Percentiles rank a stretch among this genome's conserved stretches.
These are phyloP conservation scores for Stomatorhinus walkeri DNA, from an alignment of 2,797 vertebrate genomes.

Conservation along the genomic window DNA sequence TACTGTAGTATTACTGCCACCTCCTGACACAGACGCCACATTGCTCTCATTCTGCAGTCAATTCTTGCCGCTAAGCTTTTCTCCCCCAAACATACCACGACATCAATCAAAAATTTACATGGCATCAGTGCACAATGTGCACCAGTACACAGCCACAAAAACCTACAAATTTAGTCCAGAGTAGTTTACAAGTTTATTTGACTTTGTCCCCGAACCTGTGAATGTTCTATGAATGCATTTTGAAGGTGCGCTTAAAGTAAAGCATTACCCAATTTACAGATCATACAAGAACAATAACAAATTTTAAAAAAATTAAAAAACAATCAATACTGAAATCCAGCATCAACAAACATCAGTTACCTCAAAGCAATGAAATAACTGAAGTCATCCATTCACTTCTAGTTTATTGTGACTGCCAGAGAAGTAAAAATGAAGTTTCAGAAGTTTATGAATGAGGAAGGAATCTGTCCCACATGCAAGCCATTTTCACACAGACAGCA, in stretches of 20 bases:
- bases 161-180: neutral
- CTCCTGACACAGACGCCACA: conserved; percentile 9
- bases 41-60: neutral
- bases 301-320: neutral
- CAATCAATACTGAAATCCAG: neutral
- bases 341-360: neutral
- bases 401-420: neutral
- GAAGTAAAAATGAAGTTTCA: neutral
- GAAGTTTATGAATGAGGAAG: neutral
- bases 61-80: neutral
- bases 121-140: neutral
- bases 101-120: neutral
- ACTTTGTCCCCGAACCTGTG: neutral
- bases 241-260: neutral
- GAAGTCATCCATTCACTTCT: neutral
- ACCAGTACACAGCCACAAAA: neutral
- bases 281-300: neutral
- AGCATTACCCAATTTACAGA: neutral
- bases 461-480: neutral
- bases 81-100: neutral
- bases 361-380: neutral
- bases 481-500: neutral
- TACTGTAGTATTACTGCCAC: conserved; percentile 19
- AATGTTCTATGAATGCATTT: neutral
- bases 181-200: neutral